A percentile compares a stretch with the other conserved stretches of the same genome.
Conservation (phyloP, 2,113 vertebrate genomes). For the Mystacornis crossleyi region DNA sequence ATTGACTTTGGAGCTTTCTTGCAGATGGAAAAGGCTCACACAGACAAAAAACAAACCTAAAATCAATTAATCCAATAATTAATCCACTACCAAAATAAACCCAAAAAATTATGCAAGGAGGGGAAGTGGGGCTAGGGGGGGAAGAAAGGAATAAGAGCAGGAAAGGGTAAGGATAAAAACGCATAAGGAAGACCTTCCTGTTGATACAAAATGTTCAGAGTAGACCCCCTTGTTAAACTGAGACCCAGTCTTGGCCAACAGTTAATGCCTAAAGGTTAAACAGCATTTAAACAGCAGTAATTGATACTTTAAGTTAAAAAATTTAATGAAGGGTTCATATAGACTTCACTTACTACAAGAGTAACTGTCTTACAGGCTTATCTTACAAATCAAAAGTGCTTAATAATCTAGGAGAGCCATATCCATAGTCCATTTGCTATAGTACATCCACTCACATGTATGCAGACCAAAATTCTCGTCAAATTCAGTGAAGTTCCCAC, state of each 20-base stretch:
- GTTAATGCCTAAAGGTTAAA: neutral
- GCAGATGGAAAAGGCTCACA: neutral
- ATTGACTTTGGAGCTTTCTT: neutral
- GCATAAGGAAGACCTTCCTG: neutral
- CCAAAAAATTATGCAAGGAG: neutral
- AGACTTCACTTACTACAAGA: neutral
- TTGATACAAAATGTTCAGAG: neutral
- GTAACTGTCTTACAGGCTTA: neutral
- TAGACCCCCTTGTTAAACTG: neutral
- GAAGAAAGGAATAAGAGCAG: neutral
- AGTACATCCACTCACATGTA: neutral
- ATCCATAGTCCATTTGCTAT: neutral
- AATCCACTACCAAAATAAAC: neutral
- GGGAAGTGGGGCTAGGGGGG: rapidly evolving
- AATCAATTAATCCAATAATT: neutral
- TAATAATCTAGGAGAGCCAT: neutral
- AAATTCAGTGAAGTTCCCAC: neutral
- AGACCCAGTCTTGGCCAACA: neutral
- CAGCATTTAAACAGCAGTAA: neutral
- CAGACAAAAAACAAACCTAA: neutral
- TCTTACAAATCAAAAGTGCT: neutral
- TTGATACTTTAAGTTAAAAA: neutral
- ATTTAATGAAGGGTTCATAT: neutral
- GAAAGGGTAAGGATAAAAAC: neutral
- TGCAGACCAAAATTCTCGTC: neutral